Base-by-base conservation (phyloP, 1,140 invertebrate species). In the Sycophaga agraensis region DNA sequence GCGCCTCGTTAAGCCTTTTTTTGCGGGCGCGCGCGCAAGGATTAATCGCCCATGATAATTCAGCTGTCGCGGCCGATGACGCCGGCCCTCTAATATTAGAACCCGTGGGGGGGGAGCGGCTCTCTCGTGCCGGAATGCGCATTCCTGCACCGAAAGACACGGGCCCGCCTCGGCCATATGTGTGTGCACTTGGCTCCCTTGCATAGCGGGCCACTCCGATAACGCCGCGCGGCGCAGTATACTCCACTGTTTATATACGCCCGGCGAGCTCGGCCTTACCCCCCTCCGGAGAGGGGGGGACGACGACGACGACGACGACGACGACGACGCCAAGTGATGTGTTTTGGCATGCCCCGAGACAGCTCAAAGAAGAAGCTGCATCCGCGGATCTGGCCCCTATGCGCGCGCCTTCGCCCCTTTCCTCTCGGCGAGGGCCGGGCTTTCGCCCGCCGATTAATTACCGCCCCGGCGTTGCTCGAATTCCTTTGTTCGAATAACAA, bases 1-100 rank as follows among this genome's bases (percentile, higher is more conserved):
- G 4, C 28, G 5, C 28, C 5, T 11, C 28, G 28, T 2, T 34
- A 28, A n/a, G n/a, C n/a, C n/a, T n/a, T n/a, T n/a, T n/a, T n/a
- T n/a, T n/a, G n/a, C 31, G n/a, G 4, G 22, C n/a, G 17, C 35
- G 40, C 48, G 17, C 49, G 31, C 31, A 40, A 55, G 37, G 39
- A 63, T 63, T 56, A 57, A 63, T 63, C 54, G 54, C 19, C n/a
- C 39, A 45, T 28, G 46, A 63, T 63, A 63, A 63, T 43, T 63
- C 39, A 56, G 51, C 51, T 57, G 60, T 63, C 53, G 35, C 53
- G 48, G 42, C 46, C 35, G 60, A 56, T 63, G 60, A 63, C 60
- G 54, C 43, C 48, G 8, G 37, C 14, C 19, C 42, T 46, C 59
- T 55, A 62, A 62, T 55, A 62, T 55, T 62, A 62, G 59, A 61